Evolutionary conservation across 2,888 invertebrate species (phyloP), one percentile per base, ranked within the genome.

Genomic region (Caenorhabditis sp.): DNA sequence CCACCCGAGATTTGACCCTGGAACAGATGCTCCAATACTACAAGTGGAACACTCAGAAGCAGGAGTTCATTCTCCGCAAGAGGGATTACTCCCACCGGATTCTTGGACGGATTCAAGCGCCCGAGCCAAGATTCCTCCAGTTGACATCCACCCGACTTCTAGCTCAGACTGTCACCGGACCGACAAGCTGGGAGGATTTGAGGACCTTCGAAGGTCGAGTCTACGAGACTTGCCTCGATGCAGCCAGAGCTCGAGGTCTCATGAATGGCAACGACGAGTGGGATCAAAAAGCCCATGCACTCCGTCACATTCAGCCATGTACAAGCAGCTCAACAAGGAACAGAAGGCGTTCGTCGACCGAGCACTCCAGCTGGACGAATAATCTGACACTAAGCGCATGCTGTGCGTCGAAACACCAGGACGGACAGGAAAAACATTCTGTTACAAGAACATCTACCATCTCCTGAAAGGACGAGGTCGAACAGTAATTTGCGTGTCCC

Each of bases 211-310:
- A 56, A 35, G 73, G 63, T 2, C 24, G 1, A 1, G 47, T 59
- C 0, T 59, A 54, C 22, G 6, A 1, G 1, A 75, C 74, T 0
- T 81, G 74, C 24, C 51, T 69, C 10, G 68, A 58, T 19, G 81
- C 81, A 2, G 68, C 74, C 7, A 26, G 54, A 51, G 56, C 59
- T 10, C 41, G 28, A 4, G 31, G 73, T 14, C 51, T 81, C n/a
- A 81, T 81, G 81, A 63, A 74, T 19, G 81, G 75, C 22, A 44
- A 63, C 44, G 24, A 7, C 22, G 81, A 81, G 19, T 81, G 75
- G 81, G 59, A 61, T 24, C 38, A 24, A 16, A 49, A 31, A 14
- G 80, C 80, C 14, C 73, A 59, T 22, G 80, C 80, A 1, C 49
- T 80, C 2, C 22, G 56, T 10, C 80, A 80, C 59, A 74, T 80